phyloP scores from a whole-genome alignment of 1,140 invertebrate genomes.

The Manduca sexta region DNA sequence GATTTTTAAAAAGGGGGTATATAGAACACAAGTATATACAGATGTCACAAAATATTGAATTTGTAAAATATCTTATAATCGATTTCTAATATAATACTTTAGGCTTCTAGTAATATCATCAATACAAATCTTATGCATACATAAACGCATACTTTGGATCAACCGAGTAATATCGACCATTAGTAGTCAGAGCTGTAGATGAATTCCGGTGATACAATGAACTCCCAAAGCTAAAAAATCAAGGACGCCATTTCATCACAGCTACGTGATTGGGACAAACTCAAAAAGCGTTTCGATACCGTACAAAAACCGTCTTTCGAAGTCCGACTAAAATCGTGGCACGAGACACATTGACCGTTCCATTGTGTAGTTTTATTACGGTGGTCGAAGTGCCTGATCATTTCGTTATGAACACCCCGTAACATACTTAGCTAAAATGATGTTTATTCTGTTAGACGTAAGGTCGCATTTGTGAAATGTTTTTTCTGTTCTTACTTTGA shows the following conservation, averaged over 20 bases:
- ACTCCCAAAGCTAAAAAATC: constrained; percentile 3
- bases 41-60: too few relatives aligned
- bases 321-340: constrained; percentile 49
- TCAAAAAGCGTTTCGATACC: constrained; percentile 31
- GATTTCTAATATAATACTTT: too few relatives aligned
- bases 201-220: constrained; percentile 1
- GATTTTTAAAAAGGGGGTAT: too few relatives aligned
- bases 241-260: constrained; percentile 12
- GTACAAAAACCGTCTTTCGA: constrained; percentile 32
- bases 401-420: constrained; percentile 46
- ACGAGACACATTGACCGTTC: constrained; percentile 57
- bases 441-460: constrained; percentile 9
- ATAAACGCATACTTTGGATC: not conserved
- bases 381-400: constrained; percentile 32
- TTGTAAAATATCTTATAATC: too few relatives aligned
- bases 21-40: too few relatives aligned
- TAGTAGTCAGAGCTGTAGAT: not conserved
- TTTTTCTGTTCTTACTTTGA: not conserved
- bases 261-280: constrained; percentile 37
- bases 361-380: constrained; percentile 52
- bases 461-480: constrained; percentile 8
- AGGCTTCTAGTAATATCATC: not conserved
- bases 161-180: not conserved
- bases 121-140: not conserved
- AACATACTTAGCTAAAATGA: constrained; percentile 15